Evolutionary conservation across 2,888 invertebrate genomes (phyloP), one percentile per base, ranked within the genome.

Genomic region (Anthoptus insignis): DNA sequence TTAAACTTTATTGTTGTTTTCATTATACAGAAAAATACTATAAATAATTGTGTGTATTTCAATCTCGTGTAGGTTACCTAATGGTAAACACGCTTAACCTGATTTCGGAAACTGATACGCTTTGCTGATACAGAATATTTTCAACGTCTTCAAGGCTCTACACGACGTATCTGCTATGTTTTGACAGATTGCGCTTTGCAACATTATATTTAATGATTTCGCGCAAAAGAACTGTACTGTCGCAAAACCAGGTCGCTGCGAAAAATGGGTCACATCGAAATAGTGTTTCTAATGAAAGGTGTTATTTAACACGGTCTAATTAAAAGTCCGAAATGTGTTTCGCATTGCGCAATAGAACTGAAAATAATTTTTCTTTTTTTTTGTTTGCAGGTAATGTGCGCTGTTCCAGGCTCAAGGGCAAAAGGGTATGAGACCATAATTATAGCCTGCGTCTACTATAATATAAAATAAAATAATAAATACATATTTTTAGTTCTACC

Each of bases 261-360:
- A 67, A 80, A 89, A 88, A 87, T 90, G 77, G 92, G 91, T 91
- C 92, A 87, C 77, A 79, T 82, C 83, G 81, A 89, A 90, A 89
- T 89, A 88, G 85, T 82, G 77, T 74, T 79, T 81, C 82, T 84
- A 84, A 83, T 84, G 82, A 70, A 45, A 73, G 77, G 77, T 79
- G 83, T 86, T 87, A 86, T 87, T 89, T 90, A 88, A 85, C 86
- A 86, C 84, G 87, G 78, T 88, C 88, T 86, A 89, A 93, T 92
- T 91, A 88, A 84, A 85, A 81, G 61, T 66, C 64, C 72, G 72
- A 66, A 64, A 19, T 56, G 63, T 56, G 27, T 57, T 39, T 59
- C 29, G 32, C 21, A 71, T 77, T 79, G 70, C 65, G 50, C 57
- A 73, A 74, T 66, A 70, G 68, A 69, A 71, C 45, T 13, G 45